These are phyloP conservation scores for Sceliomorpha sp. DNA, from an alignment of 2,888 invertebrate genomes.

Conservation along the genomic window DNA sequence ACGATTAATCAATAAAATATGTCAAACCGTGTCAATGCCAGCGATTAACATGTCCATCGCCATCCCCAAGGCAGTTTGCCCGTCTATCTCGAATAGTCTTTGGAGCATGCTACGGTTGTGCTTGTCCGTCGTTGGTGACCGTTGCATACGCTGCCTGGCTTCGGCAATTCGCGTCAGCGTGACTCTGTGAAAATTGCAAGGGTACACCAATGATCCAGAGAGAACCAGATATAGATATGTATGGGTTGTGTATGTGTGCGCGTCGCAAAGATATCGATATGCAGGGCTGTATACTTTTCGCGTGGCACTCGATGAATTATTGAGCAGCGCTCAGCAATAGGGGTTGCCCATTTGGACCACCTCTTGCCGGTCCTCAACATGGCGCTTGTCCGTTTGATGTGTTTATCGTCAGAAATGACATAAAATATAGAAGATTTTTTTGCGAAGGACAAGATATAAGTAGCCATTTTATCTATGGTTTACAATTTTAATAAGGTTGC, in stretches of 20 bases:
- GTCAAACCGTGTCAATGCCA: constrained; percentile 86
- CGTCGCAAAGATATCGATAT: constrained; percentile 9
- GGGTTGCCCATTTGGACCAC: background rate
- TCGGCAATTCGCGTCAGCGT: constrained; percentile 73
- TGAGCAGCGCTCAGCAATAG: constrained; percentile 5
- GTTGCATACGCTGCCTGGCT: constrained; percentile 69
- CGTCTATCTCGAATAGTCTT: constrained; percentile 84
- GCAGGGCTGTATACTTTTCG: too few relatives aligned
- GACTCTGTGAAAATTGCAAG: constrained; percentile 63
- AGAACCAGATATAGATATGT: too few relatives aligned
- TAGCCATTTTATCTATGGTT: too few relatives aligned
- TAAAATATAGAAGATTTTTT: too few relatives aligned
- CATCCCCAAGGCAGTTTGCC: constrained; percentile 85
- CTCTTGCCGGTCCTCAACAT: constrained; percentile 7
- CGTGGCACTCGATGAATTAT: constrained; percentile 17
- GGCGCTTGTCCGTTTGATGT: background rate
- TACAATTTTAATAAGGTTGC: too few relatives aligned
- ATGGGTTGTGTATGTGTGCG: too few relatives aligned
- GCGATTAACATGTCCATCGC: constrained; percentile 86
- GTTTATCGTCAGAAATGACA: too few relatives aligned
- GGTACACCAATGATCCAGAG: constrained; percentile 8
- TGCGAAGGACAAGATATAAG: too few relatives aligned
- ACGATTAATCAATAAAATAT: too few relatives aligned
- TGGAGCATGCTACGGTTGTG: constrained; percentile 83
- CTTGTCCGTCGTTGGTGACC: constrained; percentile 79